Evolutionary conservation across 1,140 invertebrate genomes (phyloP), one percentile per base, ranked within the genome.

Genomic region (Arctopsyche grandis): DNA sequence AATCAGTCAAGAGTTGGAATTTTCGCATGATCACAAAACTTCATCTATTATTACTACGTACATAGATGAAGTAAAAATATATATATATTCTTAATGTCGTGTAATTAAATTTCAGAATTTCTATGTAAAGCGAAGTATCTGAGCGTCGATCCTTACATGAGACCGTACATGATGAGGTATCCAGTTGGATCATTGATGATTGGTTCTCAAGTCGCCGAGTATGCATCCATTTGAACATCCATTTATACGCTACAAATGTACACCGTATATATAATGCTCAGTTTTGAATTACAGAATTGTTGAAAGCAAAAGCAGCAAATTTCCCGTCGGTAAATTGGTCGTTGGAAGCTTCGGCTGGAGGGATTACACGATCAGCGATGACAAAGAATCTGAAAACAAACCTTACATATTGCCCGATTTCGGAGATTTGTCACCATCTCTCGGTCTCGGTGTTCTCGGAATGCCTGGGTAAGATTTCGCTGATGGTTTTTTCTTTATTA

Each of bases 311-410:
- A 87, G 89, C 83, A 75, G 83, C 0, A 84, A 88, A 5, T 91
- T 84, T 84, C 88, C 89, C n/a, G 86, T 87, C 76, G 88, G 88
- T 1, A 84, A 83, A 81, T 84, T 86, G 76, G 85, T 90, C 14
- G 87, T 90, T 73, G 88, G 87, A 4, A 85, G 88, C 75, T 88
- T 88, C 48, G 90, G 90, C 9, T 91, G 90, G 90, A 84, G 88
- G 48, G 88, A 87, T 0, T 85, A 88, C 71, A 89, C 90, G 0
- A 71, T 80, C 88, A 81, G 71, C 83, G 9, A 76, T 48, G 82
- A 38, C 80, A 84, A 56, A 79, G 46, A 83, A 69, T 9, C 85
- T 78, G 77, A 85, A 83, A 83, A 84, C 76, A 90, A 73, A 19
- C 69, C 80, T 73, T 84, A 83, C 73, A 75, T 83, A 74, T 82